A percentile compares a stretch with the other conserved stretches of the same genome.
Conservation (phyloP, 2,888 invertebrate genomes). For the Coronaproctus castanopsis region DNA sequence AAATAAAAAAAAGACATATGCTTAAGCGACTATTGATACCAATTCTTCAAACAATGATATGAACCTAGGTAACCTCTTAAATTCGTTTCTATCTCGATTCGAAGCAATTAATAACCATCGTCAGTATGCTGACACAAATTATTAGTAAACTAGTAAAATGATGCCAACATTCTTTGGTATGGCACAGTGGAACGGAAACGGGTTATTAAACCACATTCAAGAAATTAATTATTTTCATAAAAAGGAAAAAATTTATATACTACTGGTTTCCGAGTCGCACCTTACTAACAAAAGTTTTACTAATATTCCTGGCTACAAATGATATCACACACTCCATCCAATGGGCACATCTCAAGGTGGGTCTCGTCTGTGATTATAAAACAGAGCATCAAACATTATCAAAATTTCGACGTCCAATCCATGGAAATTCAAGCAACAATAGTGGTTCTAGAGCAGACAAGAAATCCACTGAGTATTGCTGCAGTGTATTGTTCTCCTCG, state of each 20-base stretch:
- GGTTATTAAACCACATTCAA: not conserved
- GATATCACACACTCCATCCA: not conserved
- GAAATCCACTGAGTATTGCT: no score
- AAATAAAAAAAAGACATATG: no score
- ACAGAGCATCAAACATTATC: no score
- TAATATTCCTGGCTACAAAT: not conserved
- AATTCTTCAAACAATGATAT: not conserved
- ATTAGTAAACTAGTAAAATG: not conserved
- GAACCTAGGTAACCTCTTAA: not conserved
- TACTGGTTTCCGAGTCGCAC: not conserved
- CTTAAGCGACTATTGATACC: no score
- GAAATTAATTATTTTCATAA: not conserved
- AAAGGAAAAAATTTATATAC: not conserved
- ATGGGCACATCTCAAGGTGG: not conserved
- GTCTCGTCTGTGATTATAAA: no score
- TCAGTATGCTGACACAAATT: not conserved
- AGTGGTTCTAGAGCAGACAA: no score
- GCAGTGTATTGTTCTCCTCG: no score
- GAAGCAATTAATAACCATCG: not conserved
- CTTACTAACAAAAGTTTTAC: not conserved
- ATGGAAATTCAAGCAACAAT: no score
- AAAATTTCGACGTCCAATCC: no score
- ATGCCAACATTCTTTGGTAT: not conserved
- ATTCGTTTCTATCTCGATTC: not conserved
- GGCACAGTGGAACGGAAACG: not conserved